Evolutionary conservation across 1,140 invertebrate species (phyloP), one percentile per base, ranked within the genome.

Genomic region (Sipha flava): DNA sequence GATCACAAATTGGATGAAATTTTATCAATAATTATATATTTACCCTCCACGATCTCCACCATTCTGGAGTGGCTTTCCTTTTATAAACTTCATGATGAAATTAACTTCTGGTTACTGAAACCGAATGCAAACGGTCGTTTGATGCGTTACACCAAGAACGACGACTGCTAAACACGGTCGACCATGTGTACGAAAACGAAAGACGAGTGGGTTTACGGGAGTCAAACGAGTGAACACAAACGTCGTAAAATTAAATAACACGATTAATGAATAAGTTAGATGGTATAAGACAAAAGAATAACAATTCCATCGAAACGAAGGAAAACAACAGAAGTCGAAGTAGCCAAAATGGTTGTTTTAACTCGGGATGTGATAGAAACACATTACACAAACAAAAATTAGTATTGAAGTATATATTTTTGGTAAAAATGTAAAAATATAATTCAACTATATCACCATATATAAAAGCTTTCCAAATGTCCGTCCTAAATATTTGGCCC

Each of bases 51-150:
- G 49, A 3, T 49, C 43, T n/a, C 21, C 47, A 1, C 52, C 52
- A 43, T 77, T 77, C 59, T 77, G 73, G 3, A 52, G 34, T 77
- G 7, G 57, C 73, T 77, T 77, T 57, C 73, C 73, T 77, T 57
- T 77, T 43, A 52, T 59, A 16, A 77, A 77, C 21, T 77, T 77
- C 73, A 77, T 73, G 29, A n/a, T 73, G 9, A 4, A 4, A 14
- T 64, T 47, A 29, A 47, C 23, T 70, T 23, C n/a, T 29, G 10
- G 40, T 29, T 47, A 18, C n/a, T 66, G 66, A 70, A 70, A 70
- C 26, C 2, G 66, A 45, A 47, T 29, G 21, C 23, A 5, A n/a
- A 29, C 16, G 40, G 43, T 23, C 26, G 7, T 29, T n/a, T n/a
- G n/a, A n/a, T 23, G 14, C 18, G n/a, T 29, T 16, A 6, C 0